Percentiles rank a stretch among this genome's conserved stretches.
Evolutionary conservation across 2,113 vertebrate genomes (phyloP).

Genomic region (Ranitomeya imitator): DNA sequence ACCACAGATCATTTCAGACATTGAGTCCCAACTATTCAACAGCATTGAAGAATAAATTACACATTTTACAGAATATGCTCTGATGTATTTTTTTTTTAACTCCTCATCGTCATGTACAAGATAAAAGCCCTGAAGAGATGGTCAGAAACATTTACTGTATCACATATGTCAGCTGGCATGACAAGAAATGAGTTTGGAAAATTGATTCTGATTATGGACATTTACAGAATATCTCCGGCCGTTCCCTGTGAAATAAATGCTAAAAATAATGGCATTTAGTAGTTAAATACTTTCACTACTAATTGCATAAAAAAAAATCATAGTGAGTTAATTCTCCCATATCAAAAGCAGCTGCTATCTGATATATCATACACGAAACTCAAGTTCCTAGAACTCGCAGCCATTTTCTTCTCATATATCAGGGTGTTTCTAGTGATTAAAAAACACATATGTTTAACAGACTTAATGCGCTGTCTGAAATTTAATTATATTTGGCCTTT

Average conservation of each 20-base stretch:
- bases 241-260: not conserved
- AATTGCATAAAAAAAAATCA: slow-evolving; percentile 15
- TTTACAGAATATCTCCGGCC: not conserved
- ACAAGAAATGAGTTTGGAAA: not conserved
- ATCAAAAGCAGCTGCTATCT: slow-evolving; percentile 8
- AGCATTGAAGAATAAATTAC: not conserved
- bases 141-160: not conserved
- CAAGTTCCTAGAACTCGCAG: slow-evolving; percentile 18
- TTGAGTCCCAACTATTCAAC: not conserved
- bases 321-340: slow-evolving; percentile 1
- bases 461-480: slow-evolving; percentile 33
- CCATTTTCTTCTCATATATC: slow-evolving; percentile 40
- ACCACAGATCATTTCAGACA: too few relatives aligned
- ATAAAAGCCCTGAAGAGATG: not conserved
- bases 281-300: not conserved
- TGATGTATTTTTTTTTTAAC: not conserved
- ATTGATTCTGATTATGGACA: not conserved
- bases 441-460: slow-evolving; percentile 28
- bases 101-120: not conserved
- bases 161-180: not conserved
- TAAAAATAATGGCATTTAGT: not conserved
- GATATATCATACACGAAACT: not conserved
- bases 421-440: slow-evolving; percentile 30
- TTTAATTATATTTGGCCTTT: slow-evolving; percentile 37
- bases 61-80: not conserved